Evolutionary conservation across 1,140 invertebrate genomes (phyloP), one percentile per base, ranked within the genome.

Genomic region (Papilio polyxenes): DNA sequence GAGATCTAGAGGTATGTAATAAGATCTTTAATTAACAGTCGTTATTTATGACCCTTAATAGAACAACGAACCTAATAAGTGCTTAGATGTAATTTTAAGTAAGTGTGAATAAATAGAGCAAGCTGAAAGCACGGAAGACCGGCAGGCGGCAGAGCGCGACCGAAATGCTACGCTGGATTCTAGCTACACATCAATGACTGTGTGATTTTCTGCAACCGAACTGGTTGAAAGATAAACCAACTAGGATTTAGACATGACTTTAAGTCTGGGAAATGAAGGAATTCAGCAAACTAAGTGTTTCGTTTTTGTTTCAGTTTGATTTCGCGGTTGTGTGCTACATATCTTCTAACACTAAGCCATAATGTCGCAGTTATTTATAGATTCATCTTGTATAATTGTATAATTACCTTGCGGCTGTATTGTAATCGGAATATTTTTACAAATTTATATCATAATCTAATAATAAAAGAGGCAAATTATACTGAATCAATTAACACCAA

Each of bases 81-180:
- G 5, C 23, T 20, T 77, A 53, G 48, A 77, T 51, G n/a, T 23
- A 77, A 77, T 31, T 31, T 31, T 49, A 51, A 77, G 75, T 37
- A 53, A 56, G 49, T 53, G 48, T 44, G n/a, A 77, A 77, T 77
- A 49, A 56, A 77, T 77, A 11, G 49, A 23, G 44, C 75, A 51
- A 77, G n/a, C 44, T 48, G 11, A 20, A 15, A 15, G 20, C 48
- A 49, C 75, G 75, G 75, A 77, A 77, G 23, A 53, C 20, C 10
- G 75, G 9, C 17, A 53, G 44, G 75, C 75, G 75, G 4, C 49
- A 49, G 49, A 77, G 44, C 75, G 75, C 53, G 20, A 77, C 75
- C 44, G 75, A 77, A 49, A 77, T 77, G 74, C 74, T 20, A 75
- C 48, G 75, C 23, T 77, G 49, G 11, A 49, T 77, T 76, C 44